Conservation (phyloP, 1,140 invertebrate species). For the Macrocentrus cingulum region DNA sequence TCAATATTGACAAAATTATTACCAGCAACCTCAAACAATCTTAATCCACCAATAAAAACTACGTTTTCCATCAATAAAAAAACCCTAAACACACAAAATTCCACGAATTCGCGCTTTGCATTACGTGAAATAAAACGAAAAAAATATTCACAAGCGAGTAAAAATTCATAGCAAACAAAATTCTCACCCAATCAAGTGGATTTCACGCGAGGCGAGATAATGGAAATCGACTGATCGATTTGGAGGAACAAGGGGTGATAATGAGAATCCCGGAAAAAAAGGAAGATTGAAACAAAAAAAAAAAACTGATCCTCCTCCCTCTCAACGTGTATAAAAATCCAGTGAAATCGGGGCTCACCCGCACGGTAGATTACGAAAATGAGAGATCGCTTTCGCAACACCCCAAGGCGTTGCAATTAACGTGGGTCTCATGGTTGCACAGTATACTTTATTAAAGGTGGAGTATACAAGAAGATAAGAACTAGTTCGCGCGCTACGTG, state of each 20-base stretch:
- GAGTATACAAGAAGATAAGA: constrained; percentile 27
- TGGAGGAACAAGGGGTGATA: constrained; percentile 8
- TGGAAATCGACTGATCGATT: constrained; percentile 15
- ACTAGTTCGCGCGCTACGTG: constrained; percentile 16
- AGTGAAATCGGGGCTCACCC: not conserved
- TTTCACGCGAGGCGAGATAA: constrained; percentile 1
- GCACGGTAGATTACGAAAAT: constrained; percentile 33
- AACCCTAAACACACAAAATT: no score
- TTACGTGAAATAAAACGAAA: not conserved
- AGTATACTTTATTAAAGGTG: constrained; percentile 30
- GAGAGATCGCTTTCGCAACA: constrained; percentile 36
- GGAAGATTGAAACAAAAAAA: not conserved
- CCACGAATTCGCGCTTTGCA: no score
- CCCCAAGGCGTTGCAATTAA: constrained; percentile 32
- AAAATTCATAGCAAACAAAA: no score
- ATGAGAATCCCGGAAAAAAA: constrained; percentile 5
- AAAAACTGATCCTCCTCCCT: not conserved
- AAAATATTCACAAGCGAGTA: not conserved
- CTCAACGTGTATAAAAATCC: not conserved
- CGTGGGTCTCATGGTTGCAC: constrained; percentile 20
- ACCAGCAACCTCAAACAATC: no score
- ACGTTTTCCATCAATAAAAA: no score
- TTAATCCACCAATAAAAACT: no score
- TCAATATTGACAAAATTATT: no score
- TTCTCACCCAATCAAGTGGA: no score